A percentile compares a stretch with the other conserved stretches of the same genome.
Conservation (phyloP, 2,113 vertebrate species). For the Lepidothrix coronata region DNA sequence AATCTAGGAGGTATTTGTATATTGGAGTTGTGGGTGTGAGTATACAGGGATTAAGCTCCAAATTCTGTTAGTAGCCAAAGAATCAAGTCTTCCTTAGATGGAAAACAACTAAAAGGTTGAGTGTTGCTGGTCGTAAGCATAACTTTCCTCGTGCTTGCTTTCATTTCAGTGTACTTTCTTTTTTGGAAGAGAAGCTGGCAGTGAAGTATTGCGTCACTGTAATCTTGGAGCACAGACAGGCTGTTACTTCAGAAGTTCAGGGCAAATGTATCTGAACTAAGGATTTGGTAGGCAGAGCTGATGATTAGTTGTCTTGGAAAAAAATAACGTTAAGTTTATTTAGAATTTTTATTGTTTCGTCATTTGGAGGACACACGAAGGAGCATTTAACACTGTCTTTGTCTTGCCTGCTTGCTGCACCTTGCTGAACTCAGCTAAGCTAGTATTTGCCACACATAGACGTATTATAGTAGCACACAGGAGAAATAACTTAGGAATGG, state of each 20-base stretch:
- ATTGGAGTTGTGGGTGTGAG: too few species aligned
- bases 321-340: not conserved
- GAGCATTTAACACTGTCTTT: not conserved
- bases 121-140: not conserved
- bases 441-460: not conserved
- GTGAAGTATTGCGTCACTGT: not conserved
- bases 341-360: rapidly evolving
- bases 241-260: not conserved
- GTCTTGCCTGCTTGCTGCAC: not conserved
- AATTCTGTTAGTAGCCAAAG: not conserved
- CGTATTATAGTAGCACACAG: rapidly evolving
- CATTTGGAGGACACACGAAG: not conserved
- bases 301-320: not conserved
- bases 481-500: not conserved
- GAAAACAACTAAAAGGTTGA: not conserved
- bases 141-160: slow-evolving; percentile 4
- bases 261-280: not conserved
- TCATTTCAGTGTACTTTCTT: slow-evolving; percentile 12
- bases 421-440: not conserved
- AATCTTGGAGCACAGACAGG: not conserved
- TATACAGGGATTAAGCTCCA: not conserved
- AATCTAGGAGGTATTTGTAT: not conserved
- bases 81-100: slow-evolving; percentile 21
- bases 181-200: slow-evolving; percentile 46
- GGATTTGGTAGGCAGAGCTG: not conserved